phyloP scores from a whole-genome alignment of 2,113 vertebrate genomes.

The Pipa parva region DNA sequence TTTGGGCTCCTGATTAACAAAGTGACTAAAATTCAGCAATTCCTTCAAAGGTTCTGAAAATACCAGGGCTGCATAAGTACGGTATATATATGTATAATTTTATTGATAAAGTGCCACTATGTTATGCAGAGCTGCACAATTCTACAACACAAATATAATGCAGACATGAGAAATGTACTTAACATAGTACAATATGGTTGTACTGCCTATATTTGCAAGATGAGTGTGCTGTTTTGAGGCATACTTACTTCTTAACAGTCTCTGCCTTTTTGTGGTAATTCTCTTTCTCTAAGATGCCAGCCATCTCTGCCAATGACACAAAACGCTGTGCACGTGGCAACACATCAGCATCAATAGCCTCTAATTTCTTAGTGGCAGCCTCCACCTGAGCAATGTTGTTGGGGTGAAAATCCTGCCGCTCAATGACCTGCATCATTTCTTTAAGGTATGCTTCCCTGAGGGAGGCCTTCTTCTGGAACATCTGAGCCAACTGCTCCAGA shows the following conservation, averaged over 20 bases:
- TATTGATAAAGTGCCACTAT: no score
- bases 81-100: no score
- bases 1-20: no score
- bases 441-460: conserved; percentile 77
- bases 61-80: no score
- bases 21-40: no score
- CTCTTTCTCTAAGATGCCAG: conserved; percentile 63
- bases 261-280: conserved; percentile 74
- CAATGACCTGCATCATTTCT: conserved; percentile 67
- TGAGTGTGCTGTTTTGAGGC: no score
- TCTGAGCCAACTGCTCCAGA: conserved; percentile 77
- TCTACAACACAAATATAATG: no score
- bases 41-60: no score
- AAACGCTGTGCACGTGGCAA: conserved; percentile 76
- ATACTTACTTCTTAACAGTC: conserved; percentile 63
- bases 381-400: conserved; percentile 58
- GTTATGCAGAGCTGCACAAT: no score
- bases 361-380: conserved; percentile 68
- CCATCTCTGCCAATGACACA: conserved; percentile 67
- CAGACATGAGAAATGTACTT: no score
- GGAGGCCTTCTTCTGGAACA: conserved; percentile 73
- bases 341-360: conserved; percentile 73
- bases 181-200: no score
- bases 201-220: no score
- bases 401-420: conserved; percentile 59